Evolutionary conservation across 2,797 vertebrate species (phyloP).

Genomic region (Pipistrellus pipistrellus): DNA sequence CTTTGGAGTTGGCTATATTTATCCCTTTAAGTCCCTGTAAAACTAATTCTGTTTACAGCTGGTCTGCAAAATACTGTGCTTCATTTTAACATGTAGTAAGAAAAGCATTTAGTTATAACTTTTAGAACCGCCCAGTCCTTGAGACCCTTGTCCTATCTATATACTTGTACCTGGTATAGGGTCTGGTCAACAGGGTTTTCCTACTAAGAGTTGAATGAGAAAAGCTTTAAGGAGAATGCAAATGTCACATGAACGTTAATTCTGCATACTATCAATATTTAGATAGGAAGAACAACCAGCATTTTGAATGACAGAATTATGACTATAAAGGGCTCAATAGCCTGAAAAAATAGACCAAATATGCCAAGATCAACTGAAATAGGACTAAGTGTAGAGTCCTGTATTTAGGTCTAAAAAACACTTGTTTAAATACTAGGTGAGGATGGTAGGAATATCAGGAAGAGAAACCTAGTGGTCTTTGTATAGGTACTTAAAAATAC

Average conservation of each 20-base stretch:
- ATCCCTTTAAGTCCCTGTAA: not conserved
- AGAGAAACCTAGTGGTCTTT: not conserved
- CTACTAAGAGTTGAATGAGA: not conserved
- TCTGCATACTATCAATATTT: not conserved
- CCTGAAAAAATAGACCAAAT: slow-evolving; percentile 7
- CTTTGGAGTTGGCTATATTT: not conserved
- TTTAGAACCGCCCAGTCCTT: not conserved
- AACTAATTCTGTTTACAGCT: not conserved
- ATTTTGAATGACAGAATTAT: not conserved
- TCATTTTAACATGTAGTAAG: not conserved
- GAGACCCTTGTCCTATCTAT: not conserved
- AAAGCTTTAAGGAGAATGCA: not conserved
- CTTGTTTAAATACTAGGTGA: not conserved
- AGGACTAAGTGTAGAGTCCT: not conserved
- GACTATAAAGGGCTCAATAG: not conserved
- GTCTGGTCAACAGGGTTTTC: not conserved
- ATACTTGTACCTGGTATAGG: not conserved
- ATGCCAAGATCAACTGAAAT: not conserved
- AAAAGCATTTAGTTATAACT: not conserved
- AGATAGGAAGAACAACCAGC: not conserved
- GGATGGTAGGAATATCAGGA: not conserved
- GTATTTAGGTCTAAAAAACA: not conserved
- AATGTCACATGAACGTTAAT: not conserved
- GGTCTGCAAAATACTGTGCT: not conserved
- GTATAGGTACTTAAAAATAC: not conserved